Evolutionary conservation across 2,888 invertebrate genomes (phyloP), one percentile per base, ranked within the genome.

Genomic region (Crepidodera aurea): DNA sequence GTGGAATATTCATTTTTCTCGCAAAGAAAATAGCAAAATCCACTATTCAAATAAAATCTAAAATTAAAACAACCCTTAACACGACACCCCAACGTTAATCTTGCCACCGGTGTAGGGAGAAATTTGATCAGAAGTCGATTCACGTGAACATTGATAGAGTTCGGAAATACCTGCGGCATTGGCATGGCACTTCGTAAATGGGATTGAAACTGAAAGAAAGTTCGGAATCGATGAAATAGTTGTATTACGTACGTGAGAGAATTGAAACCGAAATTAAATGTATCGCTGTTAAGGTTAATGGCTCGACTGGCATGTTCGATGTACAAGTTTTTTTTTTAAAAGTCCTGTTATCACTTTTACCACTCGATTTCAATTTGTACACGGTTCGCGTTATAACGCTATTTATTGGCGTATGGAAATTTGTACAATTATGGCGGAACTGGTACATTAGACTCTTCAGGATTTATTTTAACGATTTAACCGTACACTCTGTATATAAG

Each of bases 161-260:
- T 18, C 18, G 25, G 13, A 46, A 13, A 48, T 48, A 48, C 48
- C 48, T 48, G 27, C 27, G 48, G 48, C 48, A 29, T n/a, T 25
- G 5, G 42, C 3, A 2, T n/a, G 25, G 25, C 6, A 22, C 3
- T 22, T 46, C 13, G 12, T 48, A 27, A 48, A 48, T 27, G n/a
- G 48, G 48, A 48, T 48, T 13, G 48, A 48, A 44, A 44, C 44
- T 25, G 22, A 42, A 32, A 39, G 22, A 55, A 61, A 61, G 60
- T 61, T 55, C 18, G 39, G 34, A 55, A 55, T 55, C 60, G 51
- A 55, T 61, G 51, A 51, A 61, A 55, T 55, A 55, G 54, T 55
- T 48, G 54, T 54, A 46, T 50, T 54, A 60, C 60, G 55, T 61
- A 61, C 60, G 60, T 61, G 60, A 61, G 60, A 55, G 55, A 61